Percentiles rank a stretch among this genome's conserved stretches.
These are phyloP conservation scores for Mastacembelus armatus DNA, from an alignment of 2,797 vertebrate genomes.

Conservation along the genomic window DNA sequence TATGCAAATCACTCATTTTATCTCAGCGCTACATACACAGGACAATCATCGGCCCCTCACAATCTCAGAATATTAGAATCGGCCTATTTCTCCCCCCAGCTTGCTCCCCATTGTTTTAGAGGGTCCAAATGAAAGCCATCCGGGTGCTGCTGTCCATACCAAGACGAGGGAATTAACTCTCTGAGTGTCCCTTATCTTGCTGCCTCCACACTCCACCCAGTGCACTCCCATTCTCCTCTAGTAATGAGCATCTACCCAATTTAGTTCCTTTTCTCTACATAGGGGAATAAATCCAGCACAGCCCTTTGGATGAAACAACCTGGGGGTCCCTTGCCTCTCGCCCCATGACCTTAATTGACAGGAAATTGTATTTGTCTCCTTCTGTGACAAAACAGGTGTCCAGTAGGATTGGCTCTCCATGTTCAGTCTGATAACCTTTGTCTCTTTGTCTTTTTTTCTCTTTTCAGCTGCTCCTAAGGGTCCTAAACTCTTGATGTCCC, in stretches of 20 bases:
- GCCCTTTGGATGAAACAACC: constrained; percentile 77
- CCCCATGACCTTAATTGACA: constrained; percentile 82
- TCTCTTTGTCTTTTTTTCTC: constrained; percentile 46
- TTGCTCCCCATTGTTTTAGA: constrained; percentile 76
- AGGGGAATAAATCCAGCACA: constrained; percentile 80
- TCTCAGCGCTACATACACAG: constrained; percentile 57
- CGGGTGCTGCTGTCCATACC: constrained; percentile 71
- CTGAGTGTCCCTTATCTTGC: constrained; percentile 83
- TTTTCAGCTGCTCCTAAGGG: constrained; percentile 93
- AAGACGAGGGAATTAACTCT: constrained; percentile 85
- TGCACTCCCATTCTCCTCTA: constrained; percentile 79
- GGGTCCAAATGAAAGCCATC: constrained; percentile 81
- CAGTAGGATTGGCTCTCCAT: constrained; percentile 59
- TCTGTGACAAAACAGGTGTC: constrained; percentile 71
- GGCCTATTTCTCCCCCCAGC: constrained; percentile 35
- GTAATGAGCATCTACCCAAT: constrained; percentile 87
- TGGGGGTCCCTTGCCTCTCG: constrained; percentile 68
- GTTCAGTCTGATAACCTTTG: constrained; percentile 68
- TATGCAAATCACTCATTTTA: constrained; percentile 73
- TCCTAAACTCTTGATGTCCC: constrained; percentile 92
- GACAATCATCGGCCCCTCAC: constrained; percentile 55
- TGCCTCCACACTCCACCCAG: constrained; percentile 78
- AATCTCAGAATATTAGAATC: constrained; percentile 64
- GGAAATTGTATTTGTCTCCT: constrained; percentile 81
- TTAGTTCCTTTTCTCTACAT: constrained; percentile 78